These are phyloP conservation scores for Phytoseiulus persimilis DNA, from an alignment of 2,888 invertebrate species.

Conservation along the genomic window DNA sequence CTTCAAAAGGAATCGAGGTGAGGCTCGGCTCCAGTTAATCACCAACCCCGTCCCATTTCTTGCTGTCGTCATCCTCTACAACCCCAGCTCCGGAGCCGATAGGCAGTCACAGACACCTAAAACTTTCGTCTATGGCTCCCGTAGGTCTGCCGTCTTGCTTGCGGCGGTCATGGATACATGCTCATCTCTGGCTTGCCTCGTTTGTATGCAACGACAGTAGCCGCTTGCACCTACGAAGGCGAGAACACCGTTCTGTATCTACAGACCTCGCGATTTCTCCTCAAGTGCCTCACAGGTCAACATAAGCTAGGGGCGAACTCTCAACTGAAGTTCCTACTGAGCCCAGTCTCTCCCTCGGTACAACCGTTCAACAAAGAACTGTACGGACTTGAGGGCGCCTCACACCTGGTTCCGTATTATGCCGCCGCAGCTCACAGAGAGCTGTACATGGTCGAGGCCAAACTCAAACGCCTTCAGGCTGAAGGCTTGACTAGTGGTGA, in stretches of 20 bases:
- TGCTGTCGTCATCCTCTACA: too few species aligned
- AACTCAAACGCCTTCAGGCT: conserved; percentile 25
- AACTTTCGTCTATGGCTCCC: too few species aligned
- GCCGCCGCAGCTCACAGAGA: conserved; percentile 21
- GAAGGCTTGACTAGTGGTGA: conserved; percentile 11
- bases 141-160: conserved; percentile 65
- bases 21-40: background rate
- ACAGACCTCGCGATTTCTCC: conserved; percentile 64
- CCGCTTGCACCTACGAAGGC: conserved; percentile 89
- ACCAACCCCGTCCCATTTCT: too few species aligned
- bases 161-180: conserved; percentile 94
- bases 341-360: background rate
- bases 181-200: conserved; percentile 75
- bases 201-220: conserved; percentile 72
- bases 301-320: conserved; percentile 43
- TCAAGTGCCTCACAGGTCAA: conserved; percentile 40
- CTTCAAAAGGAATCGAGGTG: conserved; percentile 67
- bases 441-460: conserved; percentile 19
- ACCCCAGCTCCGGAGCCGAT: too few species aligned
- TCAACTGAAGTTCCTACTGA: conserved; percentile 40
- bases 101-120: too few species aligned
- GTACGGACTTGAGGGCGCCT: conserved; percentile 25
- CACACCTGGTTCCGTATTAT: conserved; percentile 21
- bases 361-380: conserved; percentile 15
- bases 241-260: conserved; percentile 87